Evolutionary conservation across 2,113 vertebrate species (phyloP).

Genomic region (Semicossyphus pulcher): DNA sequence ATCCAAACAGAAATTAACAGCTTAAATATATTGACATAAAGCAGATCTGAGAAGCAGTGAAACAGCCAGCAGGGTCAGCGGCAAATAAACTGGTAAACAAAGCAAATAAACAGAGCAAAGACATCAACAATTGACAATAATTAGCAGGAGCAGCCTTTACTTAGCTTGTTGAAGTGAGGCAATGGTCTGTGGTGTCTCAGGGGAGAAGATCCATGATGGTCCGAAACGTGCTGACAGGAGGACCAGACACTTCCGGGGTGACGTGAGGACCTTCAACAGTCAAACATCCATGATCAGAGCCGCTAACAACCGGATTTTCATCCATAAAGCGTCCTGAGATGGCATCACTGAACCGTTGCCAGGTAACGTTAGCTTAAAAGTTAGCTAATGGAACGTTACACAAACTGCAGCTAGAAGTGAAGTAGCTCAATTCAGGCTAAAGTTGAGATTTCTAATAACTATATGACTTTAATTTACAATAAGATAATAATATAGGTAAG

Average conservation of each 20-base stretch:
- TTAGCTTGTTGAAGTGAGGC: not conserved
- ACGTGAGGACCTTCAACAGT: not conserved
- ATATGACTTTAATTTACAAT: too few species aligned
- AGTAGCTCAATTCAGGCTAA: too few species aligned
- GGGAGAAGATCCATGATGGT: not conserved
- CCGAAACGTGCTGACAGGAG: not conserved
- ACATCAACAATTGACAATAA: not conserved
- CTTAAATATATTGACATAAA: slow-evolving; percentile 9
- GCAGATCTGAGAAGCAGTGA: slow-evolving; percentile 1
- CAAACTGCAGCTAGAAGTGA: too few species aligned
- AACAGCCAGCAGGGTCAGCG: not conserved
- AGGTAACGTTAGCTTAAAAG: not conserved
- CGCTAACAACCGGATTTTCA: too few species aligned
- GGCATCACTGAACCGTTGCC: too few species aligned
- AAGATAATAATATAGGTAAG: too few species aligned
- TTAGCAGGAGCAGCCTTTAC: not conserved
- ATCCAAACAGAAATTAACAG: slow-evolving; percentile 17
- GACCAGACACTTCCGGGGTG: not conserved
- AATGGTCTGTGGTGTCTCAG: not conserved
- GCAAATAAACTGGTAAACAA: not conserved
- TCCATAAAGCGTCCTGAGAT: not conserved
- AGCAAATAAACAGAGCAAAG: not conserved
- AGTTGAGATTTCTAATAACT: too few species aligned
- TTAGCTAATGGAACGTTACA: not conserved
- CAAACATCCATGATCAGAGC: not conserved